These are phyloP conservation scores for Antitype chi DNA, from an alignment of 2,888 invertebrate genomes.

Conservation along the genomic window DNA sequence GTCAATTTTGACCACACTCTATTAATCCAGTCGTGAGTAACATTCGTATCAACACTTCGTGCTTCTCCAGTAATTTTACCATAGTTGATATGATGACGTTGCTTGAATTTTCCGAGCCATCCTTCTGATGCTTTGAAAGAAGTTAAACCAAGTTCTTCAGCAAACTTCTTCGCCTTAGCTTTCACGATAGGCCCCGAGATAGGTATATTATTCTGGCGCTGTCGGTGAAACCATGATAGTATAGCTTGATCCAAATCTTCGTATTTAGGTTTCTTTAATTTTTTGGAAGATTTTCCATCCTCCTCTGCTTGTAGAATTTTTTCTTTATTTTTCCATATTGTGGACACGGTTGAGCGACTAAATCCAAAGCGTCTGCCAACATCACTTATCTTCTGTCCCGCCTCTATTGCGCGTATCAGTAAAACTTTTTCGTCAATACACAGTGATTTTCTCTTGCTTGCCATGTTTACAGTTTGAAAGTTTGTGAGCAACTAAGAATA, in stretches of 20 bases:
- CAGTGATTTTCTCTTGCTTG: background rate
- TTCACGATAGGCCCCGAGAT: slow-evolving; percentile 5
- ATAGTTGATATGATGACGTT: slow-evolving; percentile 2
- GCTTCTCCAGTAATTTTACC: background rate
- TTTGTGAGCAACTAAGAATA: background rate
- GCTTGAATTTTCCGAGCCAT: slow-evolving; percentile 7
- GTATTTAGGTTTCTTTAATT: background rate
- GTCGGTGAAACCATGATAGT: background rate
- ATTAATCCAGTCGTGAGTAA: background rate
- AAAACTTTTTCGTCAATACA: background rate
- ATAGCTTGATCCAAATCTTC: background rate
- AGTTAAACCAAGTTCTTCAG: background rate
- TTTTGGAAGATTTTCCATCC: background rate
- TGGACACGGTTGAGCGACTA: background rate
- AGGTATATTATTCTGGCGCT: background rate
- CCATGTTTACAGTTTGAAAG: background rate
- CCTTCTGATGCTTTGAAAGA: slow-evolving; percentile 12
- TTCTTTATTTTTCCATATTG: background rate
- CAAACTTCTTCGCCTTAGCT: slow-evolving; percentile 3
- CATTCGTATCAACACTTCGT: background rate
- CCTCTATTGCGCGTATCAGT: background rate
- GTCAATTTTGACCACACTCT: background rate
- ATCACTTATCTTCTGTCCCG: background rate
- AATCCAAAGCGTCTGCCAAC: background rate
- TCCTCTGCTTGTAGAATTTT: background rate